Base-by-base conservation (phyloP, 2,888 invertebrate species). In the Notodonta dromedarius region DNA sequence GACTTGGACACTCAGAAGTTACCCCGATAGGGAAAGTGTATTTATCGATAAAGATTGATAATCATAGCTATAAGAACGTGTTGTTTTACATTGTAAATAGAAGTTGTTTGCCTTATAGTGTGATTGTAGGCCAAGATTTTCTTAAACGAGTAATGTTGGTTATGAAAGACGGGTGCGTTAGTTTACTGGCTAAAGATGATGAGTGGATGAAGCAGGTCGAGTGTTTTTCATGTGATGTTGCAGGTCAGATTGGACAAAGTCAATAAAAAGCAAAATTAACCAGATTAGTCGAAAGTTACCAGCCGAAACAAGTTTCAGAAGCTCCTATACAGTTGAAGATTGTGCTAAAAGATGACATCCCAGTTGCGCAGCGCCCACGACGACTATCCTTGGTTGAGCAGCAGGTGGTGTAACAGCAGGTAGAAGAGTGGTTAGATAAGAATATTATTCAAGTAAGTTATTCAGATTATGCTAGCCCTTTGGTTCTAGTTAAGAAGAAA, bases 391-490 rank as follows among this genome's bases (percentile, higher is more conserved):
- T 52, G 11, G 13, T 12, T 11, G 60, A 60, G 32, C 24, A 52
- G 16, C 6, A 9, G 11, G 35, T 35, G 7, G 57, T 59, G 1
- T 58, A 55, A 12, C 4, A 39, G 8, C 60, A 63, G 24, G 32
- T 63, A 1, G 16, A 55, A 2, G 57, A 63, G 14, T 57, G 60
- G 63, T n/a, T 61, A 0, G 40, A 57, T 1, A 40, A 58, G 9
- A 56, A 56, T 9, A 40, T 63, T 0, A 7, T 60, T 2, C 16
- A 42, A n/a, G 50, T 44, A 24, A 60, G 58, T 44, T 58, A n/a
- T 16, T 63, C 63, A 5, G 58, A 58, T 16, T 63, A 63, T 59
- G 35, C 54, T 2, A 59, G 59, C 13, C 61, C 56, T 14, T n/a
- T 63, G 5, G 63, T 60, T 0, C 35, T 63, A 0, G 58, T 63